Conservation (phyloP, 1,140 invertebrate species). For the Lepidotrigona ventralis region DNA sequence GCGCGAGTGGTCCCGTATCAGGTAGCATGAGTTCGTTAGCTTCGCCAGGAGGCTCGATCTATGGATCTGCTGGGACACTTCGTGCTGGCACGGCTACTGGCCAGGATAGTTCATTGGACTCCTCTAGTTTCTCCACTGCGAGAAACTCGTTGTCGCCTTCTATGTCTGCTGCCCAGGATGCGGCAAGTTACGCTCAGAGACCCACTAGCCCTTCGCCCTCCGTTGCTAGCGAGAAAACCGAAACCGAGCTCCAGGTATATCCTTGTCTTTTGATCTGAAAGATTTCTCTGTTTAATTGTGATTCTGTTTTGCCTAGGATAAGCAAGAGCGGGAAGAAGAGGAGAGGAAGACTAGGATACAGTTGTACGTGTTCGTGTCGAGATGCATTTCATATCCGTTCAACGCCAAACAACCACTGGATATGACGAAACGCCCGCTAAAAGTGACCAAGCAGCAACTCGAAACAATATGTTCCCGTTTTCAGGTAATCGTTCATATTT, state of each 20-base stretch:
- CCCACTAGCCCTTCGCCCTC: slow-evolving; percentile 92
- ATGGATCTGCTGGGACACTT: slow-evolving; percentile 74
- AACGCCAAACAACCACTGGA: slow-evolving; percentile 99
- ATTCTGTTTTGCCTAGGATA: slow-evolving; percentile 81
- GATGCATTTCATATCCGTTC: slow-evolving; percentile 99
- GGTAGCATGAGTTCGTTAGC: slow-evolving; percentile 61
- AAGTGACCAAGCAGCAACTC: slow-evolving; percentile 97
- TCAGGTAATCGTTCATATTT: slow-evolving; percentile 83
- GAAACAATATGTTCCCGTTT: slow-evolving; percentile 97
- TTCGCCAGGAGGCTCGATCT: slow-evolving; percentile 79
- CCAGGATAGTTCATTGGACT: slow-evolving; percentile 76
- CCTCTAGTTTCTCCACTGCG: slow-evolving; percentile 80
- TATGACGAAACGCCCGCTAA: slow-evolving; percentile 95
- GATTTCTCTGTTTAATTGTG: accelerated
- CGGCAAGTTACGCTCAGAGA: slow-evolving; percentile 84
- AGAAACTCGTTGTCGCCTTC: slow-evolving; percentile 84
- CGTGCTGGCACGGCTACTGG: slow-evolving; percentile 62
- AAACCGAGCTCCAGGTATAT: slow-evolving; percentile 82
- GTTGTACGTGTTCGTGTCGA: slow-evolving; percentile 98
- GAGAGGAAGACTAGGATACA: slow-evolving; percentile 96
- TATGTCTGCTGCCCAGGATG: slow-evolving; percentile 84
- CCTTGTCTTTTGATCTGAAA: accelerated
- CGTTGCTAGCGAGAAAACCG: slow-evolving; percentile 88
- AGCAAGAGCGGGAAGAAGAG: slow-evolving; percentile 94
- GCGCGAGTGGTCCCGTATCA: slow-evolving; percentile 58